Base-by-base conservation (phyloP, 1,140 invertebrate genomes). In the Hirudo medicinalis region DNA sequence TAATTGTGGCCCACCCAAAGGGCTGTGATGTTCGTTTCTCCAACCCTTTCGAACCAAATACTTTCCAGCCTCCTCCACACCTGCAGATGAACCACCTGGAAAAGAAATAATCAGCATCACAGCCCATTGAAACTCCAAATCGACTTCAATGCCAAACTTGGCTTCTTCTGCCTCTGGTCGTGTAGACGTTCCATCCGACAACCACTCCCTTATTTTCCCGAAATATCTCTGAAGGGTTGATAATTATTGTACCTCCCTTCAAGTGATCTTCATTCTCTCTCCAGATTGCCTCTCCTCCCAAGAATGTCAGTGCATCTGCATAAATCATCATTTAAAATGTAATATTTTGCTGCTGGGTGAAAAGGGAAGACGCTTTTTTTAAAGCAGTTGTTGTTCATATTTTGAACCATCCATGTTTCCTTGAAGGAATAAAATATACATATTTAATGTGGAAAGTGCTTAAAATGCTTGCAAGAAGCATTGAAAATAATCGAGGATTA, bases 1-100 rank as follows among this genome's bases (percentile, higher is more conserved):
- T 27, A 53, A 53, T 32, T 70, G 69, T 43, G 36, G n/a, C 69
- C 69, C 32, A 70, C 69, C 69, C 69, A 70, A 25, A 70, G 69
- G 36, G 69, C 69, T 4, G 69, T 55, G 20, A 70, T 70, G 8
- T 25, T 22, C 19, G 69, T 70, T 53, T 70, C 69, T n/a, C 69
- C 69, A 25, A 70, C 49, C n/a, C 43, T 27, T 8, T 20, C 20
- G 69, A 53, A 70, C n/a, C 43, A 20, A n/a, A 22, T 9, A 53
- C 27, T n/a, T 15, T 43, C 22, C 22, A 70, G n/a, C 20, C 19
- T 40, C 27, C 69, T 40, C 69, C 69, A 70, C 20, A 70, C 43
- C 54, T 70, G 69, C 3, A 70, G 36, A 32, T 53, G 54, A 53
- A 70, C 69, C 13, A 53, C 13, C 43, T 49, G 43, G 1, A 11